Percentiles rank a stretch among this genome's conserved stretches.
Evolutionary conservation across 2,113 vertebrate genomes (phyloP).

Genomic region (Thermophis baileyi): DNA sequence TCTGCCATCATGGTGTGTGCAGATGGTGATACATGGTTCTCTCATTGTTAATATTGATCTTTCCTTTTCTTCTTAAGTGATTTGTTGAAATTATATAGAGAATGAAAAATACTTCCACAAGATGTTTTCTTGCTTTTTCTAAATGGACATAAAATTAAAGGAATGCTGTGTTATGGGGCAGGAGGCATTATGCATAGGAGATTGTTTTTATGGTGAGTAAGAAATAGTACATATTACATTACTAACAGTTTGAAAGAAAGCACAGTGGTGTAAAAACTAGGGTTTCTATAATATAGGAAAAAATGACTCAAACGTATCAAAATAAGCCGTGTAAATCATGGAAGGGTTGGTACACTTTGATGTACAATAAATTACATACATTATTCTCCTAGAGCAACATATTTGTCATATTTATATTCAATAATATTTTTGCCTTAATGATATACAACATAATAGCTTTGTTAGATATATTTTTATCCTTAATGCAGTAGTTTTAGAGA

Average conservation of each 20-base stretch:
- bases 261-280: background rate
- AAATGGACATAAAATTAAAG: background rate
- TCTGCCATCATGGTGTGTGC: slow-evolving; percentile 9
- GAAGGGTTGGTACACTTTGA: background rate
- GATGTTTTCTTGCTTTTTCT: background rate
- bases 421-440: background rate
- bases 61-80: slow-evolving; percentile 20
- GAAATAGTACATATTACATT: background rate
- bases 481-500: background rate
- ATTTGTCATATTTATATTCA: background rate
- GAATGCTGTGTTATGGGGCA: background rate
- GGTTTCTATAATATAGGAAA: background rate
- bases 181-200: background rate
- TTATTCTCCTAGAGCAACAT: background rate
- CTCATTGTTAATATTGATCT: slow-evolving; percentile 25
- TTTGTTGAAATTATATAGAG: slow-evolving; percentile 13
- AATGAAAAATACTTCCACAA: slow-evolving; percentile 14
- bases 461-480: background rate
- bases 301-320: background rate
- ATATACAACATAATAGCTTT: background rate
- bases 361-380: background rate
- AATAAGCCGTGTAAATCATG: background rate
- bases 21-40: slow-evolving; percentile 9
- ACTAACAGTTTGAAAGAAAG: background rate
- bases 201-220: background rate